These are phyloP conservation scores for Conops quadrifasciatus DNA, from an alignment of 2,888 invertebrate genomes.

Conservation along the genomic window DNA sequence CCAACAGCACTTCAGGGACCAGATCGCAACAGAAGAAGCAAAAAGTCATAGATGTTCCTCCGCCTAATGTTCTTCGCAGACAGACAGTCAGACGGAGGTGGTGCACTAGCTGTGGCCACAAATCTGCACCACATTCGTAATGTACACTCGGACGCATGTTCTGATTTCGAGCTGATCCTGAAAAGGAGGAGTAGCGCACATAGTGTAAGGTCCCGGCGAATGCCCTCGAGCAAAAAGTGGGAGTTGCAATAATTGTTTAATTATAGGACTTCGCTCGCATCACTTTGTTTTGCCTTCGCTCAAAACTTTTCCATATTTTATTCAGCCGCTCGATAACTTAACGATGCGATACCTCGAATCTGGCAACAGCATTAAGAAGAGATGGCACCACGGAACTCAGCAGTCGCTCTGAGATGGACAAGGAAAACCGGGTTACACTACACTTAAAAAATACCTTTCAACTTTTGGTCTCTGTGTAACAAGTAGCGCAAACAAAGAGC, in stretches of 20 bases:
- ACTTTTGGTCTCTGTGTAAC: too few relatives aligned
- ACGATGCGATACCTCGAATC: constrained; percentile 46
- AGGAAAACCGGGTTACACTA: constrained; percentile 10
- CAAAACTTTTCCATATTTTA: constrained; percentile 45
- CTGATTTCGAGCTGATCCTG: constrained; percentile 54
- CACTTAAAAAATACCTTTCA: constrained; percentile 7
- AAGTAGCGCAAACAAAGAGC: too few relatives aligned
- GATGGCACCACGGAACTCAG: constrained; percentile 41
- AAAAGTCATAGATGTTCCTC: constrained; percentile 38
- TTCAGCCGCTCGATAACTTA: constrained; percentile 46
- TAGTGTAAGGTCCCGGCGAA: constrained; percentile 60
- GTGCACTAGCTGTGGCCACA: constrained; percentile 54
- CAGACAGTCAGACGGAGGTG: constrained; percentile 51
- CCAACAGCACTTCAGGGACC: constrained; percentile 25
- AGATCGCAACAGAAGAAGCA: constrained; percentile 40
- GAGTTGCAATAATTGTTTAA: constrained; percentile 67
- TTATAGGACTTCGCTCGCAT: constrained; percentile 65
- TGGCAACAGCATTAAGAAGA: constrained; percentile 40
- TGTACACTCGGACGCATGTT: constrained; percentile 51
- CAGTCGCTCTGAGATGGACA: constrained; percentile 18
- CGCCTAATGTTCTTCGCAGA: constrained; percentile 39
- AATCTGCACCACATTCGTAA: constrained; percentile 52
- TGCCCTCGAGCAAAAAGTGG: constrained; percentile 64
- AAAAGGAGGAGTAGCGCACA: constrained; percentile 65
- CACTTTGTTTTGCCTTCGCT: constrained; percentile 57